Evolutionary conservation across 2,797 vertebrate species (phyloP), one percentile per base, ranked within the genome.

Genomic region (Streptopelia turtur): DNA sequence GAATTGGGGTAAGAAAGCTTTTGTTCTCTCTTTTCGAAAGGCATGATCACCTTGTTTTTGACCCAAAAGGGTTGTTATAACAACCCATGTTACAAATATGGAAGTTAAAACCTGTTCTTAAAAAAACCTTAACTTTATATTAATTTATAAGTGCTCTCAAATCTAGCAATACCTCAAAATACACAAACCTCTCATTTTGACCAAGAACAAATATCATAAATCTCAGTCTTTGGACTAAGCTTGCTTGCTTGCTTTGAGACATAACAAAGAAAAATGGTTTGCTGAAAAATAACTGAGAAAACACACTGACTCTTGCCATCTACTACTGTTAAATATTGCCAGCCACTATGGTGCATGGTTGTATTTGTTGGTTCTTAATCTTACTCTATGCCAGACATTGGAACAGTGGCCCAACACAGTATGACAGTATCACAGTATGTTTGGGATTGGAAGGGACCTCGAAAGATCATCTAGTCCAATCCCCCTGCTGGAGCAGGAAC

Each of bases 201-300:
- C n/a, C 16, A 83, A 57, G 53, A 83, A 66, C 45, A 14, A 77
- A 60, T 15, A 57, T 0, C 77, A 68, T 63, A 77, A 60, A 63
- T 69, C 56, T 66, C 43, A 49, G 23, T 11, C 27, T 79, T 66
- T 61, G 70, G 56, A 64, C 49, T 8, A 70, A 53, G 45, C 45
- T 76, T 72, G 11, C 33, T 74, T 80, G 18, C 61, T 82, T 90
- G 5, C 77, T 72, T 79, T 52, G 53, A 93, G 64, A 87, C 13
- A 41, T 43, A 87, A 69, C 39, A 39, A 83, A 91, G 79, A 94
- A 85, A 86, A 93, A 95, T 39, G 39, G 33, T 28, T 82, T 85
- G 56, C 52, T 95, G 93, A 89, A 92, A 95, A 95, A 66, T 30
- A 94, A 83, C 71, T 33, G 60, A 90, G 78, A 90, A 95, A 97